Conservation (phyloP, 2,888 invertebrate species). For the Cheilosia vernalis region DNA sequence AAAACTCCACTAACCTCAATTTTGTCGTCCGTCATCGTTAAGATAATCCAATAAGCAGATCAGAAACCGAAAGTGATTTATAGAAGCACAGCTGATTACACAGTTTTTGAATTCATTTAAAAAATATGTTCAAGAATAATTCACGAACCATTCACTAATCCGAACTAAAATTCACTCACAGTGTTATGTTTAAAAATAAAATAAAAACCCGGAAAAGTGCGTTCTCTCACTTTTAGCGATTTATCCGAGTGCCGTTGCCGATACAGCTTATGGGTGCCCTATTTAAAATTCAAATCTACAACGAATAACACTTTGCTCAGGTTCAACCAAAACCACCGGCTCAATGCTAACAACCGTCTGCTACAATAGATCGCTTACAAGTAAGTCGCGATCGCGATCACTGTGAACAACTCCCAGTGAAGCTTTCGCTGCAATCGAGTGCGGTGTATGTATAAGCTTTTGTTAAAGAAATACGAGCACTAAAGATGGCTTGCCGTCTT, state of each 20-base stretch:
- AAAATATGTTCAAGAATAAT: background rate
- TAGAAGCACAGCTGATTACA: slow-evolving; percentile 12
- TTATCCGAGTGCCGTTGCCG: background rate
- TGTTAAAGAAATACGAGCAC: background rate
- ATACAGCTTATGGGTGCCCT: slow-evolving; percentile 36
- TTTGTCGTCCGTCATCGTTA: slow-evolving; percentile 46
- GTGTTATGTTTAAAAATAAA: background rate
- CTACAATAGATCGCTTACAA: slow-evolving; percentile 50
- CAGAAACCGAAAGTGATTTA: background rate
- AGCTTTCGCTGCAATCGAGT: slow-evolving; percentile 54
- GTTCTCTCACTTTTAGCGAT: background rate
- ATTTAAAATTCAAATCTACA: slow-evolving; percentile 31
- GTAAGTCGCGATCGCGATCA: slow-evolving; percentile 44
- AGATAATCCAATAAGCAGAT: slow-evolving; percentile 10
- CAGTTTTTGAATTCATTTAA: background rate
- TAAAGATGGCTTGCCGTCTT: slow-evolving; percentile 40
- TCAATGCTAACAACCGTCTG: slow-evolving; percentile 69
- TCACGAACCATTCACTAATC: background rate
- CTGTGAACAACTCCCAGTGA: slow-evolving; percentile 18
- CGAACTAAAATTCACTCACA: background rate
- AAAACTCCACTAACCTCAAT: slow-evolving; percentile 24
- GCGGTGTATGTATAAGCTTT: slow-evolving; percentile 44
- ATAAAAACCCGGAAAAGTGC: background rate
- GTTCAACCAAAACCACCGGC: slow-evolving; percentile 29
- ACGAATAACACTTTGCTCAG: slow-evolving; percentile 28